Base-by-base conservation (phyloP, 1,140 invertebrate species). In the Armadillidium nasatum region DNA sequence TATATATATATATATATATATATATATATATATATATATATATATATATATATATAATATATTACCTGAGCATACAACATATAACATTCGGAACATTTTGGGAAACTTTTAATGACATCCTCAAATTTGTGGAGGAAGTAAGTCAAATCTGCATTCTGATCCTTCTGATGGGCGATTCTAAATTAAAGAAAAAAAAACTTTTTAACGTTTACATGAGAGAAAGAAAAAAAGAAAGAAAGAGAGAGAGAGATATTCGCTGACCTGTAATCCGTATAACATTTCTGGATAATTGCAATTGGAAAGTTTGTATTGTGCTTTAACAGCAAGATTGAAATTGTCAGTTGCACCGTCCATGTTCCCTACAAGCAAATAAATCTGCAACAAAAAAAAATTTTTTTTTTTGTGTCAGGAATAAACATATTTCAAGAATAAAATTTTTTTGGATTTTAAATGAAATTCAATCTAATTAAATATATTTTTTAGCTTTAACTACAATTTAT, bases 251-350 rank as follows among this genome's bases (percentile, higher is more conserved):
- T 22, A 13, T 76, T 21, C 15, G 22, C 73, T 43, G 66, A 87
- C 82, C 92, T 88, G 83, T 93, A 96, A 83, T 94, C 90, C 44
- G 91, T 89, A 84, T 93, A 95, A 82, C 91, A 91, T 83, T 94
- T 95, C 83, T 97, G 95, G 66, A 94, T 92, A 83, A 89, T 90
- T 19, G 93, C 91, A 82, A 95, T 90, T 10, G 91, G 89, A 84
- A 93, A 94, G 75, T 91, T 84, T 11, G 93, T 92, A 83, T 94
- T 93, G 10, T 95, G 84, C 81, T n/a, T 90, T 86, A 2, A 94
- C 89, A 71, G 94, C 93, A 83, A 90, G 93, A 44, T 92, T 87
- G 85, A 96, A 96, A 84, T 97, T 93, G 68, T 85, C 82, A 77
- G 91, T 88, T 0, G 95, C 94, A 78, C 91, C 90, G 76, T 92